Conservation (phyloP, 2,797 vertebrate species). For the Pagetopsis macropterus region DNA sequence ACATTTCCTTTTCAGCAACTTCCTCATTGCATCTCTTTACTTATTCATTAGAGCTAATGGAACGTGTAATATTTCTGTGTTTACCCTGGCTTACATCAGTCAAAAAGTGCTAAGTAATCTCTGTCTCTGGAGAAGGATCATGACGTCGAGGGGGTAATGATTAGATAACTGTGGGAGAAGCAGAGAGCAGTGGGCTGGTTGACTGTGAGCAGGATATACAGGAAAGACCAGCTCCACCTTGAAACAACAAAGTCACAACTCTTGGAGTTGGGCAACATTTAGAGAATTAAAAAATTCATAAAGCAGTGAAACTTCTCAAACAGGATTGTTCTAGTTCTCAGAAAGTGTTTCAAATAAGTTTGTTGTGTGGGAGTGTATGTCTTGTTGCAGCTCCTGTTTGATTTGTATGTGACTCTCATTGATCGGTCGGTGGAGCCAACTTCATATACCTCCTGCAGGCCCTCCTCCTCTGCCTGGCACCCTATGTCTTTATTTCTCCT, state of each 20-base stretch:
- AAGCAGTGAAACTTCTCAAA: neutral
- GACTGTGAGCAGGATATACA: conserved; percentile 79
- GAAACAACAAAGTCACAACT: conserved; percentile 63
- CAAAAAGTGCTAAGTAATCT: conserved; percentile 13
- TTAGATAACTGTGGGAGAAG: conserved; percentile 30
- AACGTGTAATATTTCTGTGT: conserved; percentile 18
- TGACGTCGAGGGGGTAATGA: conserved; percentile 18
- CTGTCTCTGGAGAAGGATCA: neutral
- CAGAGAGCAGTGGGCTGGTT: conserved; percentile 36
- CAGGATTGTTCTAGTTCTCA: neutral
- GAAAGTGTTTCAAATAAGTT: neutral
- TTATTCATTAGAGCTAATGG: conserved; percentile 80
- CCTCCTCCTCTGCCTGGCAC: conserved; percentile 51
- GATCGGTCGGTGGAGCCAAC: conserved; percentile 38
- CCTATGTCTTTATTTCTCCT: conserved; percentile 74
- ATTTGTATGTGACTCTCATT: conserved; percentile 13
- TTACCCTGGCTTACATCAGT: neutral
- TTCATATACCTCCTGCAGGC: conserved; percentile 38
- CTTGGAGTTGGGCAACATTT: conserved; percentile 43
- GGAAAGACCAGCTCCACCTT: conserved; percentile 84
- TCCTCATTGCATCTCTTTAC: conserved; percentile 64
- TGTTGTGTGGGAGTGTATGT: neutral
- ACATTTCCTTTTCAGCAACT: conserved; percentile 58
- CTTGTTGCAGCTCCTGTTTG: conserved; percentile 5
- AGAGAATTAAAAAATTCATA: conserved; percentile 13